Conservation (phyloP, 2,888 invertebrate species). For the Morinoia aosen region DNA sequence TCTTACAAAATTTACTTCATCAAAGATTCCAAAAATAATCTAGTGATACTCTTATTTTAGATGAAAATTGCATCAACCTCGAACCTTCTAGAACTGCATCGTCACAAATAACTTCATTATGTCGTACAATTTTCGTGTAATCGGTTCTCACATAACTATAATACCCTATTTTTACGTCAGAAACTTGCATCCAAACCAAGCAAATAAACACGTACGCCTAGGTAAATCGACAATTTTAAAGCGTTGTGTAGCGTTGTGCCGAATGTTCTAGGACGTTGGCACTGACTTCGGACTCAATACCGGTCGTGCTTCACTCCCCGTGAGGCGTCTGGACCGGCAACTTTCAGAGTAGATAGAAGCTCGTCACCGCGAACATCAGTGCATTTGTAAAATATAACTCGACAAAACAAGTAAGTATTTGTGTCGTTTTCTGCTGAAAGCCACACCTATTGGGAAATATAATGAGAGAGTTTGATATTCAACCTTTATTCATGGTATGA, state of each 20-base stretch:
- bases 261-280: background rate
- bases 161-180: no score
- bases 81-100: background rate
- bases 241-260: no score
- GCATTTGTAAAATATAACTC: background rate
- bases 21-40: background rate
- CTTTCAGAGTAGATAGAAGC: background rate
- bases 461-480: no score
- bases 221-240: background rate
- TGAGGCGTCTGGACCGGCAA: constrained; percentile 9
- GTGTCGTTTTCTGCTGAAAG: no score
- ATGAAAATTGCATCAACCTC: background rate
- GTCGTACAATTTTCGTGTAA: background rate
- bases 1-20: background rate
- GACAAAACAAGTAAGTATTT: background rate
- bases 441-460: no score
- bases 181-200: background rate
- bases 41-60: background rate
- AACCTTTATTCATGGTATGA: no score
- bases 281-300: background rate
- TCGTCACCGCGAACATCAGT: background rate
- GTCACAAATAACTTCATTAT: background rate
- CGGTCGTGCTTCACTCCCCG: background rate
- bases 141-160: no score
- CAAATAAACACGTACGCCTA: background rate